Evolutionary conservation across 2,888 invertebrate genomes (phyloP).

Genomic region (Ditula angustiorana): DNA sequence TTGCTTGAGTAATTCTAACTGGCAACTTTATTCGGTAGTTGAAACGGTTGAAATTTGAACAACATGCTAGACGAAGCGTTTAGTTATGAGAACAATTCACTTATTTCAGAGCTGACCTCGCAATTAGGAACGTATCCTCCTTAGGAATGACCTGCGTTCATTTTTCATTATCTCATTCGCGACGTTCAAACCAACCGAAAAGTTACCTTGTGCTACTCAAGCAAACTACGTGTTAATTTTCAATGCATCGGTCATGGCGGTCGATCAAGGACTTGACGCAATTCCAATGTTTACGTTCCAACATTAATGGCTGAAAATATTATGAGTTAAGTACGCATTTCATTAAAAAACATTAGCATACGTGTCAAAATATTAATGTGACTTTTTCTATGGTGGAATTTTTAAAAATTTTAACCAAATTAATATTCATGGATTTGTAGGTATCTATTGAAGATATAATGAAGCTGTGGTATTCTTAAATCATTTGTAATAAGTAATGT

Average conservation of each 20-base stretch:
- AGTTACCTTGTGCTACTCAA: constrained; percentile 54
- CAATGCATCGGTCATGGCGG: constrained; percentile 66
- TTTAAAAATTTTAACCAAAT: no score
- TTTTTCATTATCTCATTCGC: constrained; percentile 10
- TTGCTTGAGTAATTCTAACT: constrained; percentile 1
- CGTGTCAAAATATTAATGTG: neutral
- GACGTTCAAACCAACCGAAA: constrained; percentile 44
- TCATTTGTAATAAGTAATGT: no score
- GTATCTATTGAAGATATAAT: no score
- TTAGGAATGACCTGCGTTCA: constrained; percentile 10
- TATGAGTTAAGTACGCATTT: constrained; percentile 46
- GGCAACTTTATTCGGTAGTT: neutral
- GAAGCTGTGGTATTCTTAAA: no score
- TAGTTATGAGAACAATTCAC: neutral
- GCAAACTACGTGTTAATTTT: constrained; percentile 64
- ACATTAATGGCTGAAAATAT: constrained; percentile 57
- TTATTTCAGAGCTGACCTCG: constrained; percentile 2
- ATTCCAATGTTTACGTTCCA: constrained; percentile 71
- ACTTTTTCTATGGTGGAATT: neutral
- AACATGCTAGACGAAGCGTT: neutral
- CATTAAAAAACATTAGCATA: constrained; percentile 1
- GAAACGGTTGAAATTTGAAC: neutral
- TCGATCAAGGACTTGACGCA: constrained; percentile 67
- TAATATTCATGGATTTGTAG: no score
- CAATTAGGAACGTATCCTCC: constrained; percentile 2